phyloP scores from a whole-genome alignment of 2,797 vertebrate species.

The Nannoperca australis region DNA sequence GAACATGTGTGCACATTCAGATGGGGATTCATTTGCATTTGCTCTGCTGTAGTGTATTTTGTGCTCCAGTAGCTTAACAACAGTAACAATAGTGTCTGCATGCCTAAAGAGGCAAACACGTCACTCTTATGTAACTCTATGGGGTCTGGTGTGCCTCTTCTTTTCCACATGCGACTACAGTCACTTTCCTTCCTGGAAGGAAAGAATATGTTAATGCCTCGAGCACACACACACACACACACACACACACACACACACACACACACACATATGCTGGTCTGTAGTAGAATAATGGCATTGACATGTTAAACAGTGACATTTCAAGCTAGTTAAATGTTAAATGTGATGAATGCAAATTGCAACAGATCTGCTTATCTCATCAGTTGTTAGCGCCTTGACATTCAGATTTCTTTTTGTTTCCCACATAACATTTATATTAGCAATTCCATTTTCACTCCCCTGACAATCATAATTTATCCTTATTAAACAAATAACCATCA shows the following conservation, averaged over 20 bases:
- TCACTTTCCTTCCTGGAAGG: constrained; percentile 28
- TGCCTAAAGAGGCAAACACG: neutral
- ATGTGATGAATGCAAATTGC: constrained; percentile 38
- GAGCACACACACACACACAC: neutral
- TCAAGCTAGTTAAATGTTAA: constrained; percentile 34
- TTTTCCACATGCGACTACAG: constrained; percentile 37
- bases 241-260: constrained; percentile 12
- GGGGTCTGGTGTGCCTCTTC: neutral
- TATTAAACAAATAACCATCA: constrained; percentile 1
- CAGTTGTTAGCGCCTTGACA: constrained; percentile 27
- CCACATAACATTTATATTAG: constrained; percentile 27
- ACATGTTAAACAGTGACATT: constrained; percentile 59
- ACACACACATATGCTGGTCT: neutral
- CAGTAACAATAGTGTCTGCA: constrained; percentile 9
- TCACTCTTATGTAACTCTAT: constrained; percentile 49
- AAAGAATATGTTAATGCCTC: constrained; percentile 47
- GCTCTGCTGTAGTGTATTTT: neutral
- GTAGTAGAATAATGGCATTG: neutral
- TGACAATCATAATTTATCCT: constrained; percentile 23
- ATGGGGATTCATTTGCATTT: neutral
- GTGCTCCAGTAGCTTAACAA: neutral
- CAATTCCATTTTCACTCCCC: constrained; percentile 13
- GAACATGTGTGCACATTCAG: neutral
- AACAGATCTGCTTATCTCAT: constrained; percentile 40
- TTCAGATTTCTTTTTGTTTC: constrained; percentile 26